A percentile compares a stretch with the other conserved stretches of the same genome.
phyloP scores from a whole-genome alignment of 2,888 invertebrate genomes.

The Hartigia nigra region DNA sequence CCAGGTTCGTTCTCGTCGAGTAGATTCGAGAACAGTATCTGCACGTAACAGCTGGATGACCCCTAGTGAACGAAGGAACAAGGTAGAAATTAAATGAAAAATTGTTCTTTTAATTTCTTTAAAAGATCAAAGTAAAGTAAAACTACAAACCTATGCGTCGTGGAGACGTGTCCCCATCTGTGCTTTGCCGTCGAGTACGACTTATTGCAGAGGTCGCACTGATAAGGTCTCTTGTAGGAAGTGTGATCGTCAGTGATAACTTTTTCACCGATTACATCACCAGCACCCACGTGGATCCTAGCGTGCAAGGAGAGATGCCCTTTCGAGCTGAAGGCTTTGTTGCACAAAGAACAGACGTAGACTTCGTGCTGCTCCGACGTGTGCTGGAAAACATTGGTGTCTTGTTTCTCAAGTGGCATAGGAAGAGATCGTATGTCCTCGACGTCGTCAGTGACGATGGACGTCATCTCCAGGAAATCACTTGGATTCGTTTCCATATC shows the following conservation, averaged over 20 bases:
- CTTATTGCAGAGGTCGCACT: slow-evolving; percentile 66
- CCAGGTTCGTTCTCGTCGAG: slow-evolving; percentile 64
- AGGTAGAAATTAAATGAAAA: background rate
- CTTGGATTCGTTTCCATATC: slow-evolving; percentile 65
- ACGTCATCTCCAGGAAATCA: slow-evolving; percentile 61
- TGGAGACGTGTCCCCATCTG: slow-evolving; percentile 67
- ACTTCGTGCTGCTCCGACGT: slow-evolving; percentile 62
- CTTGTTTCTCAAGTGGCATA: slow-evolving; percentile 10
- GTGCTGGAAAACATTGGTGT: slow-evolving; percentile 39
- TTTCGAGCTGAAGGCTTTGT: slow-evolving; percentile 66
- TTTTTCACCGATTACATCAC: slow-evolving; percentile 62
- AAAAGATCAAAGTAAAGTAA: background rate
- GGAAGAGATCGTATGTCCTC: slow-evolving; percentile 18
- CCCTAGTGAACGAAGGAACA: slow-evolving; percentile 48
- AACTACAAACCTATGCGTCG: slow-evolving; percentile 57
- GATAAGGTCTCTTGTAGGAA: slow-evolving; percentile 64
- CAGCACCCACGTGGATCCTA: slow-evolving; percentile 63
- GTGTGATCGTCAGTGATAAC: slow-evolving; percentile 65
- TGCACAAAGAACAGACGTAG: slow-evolving; percentile 63
- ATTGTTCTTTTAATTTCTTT: background rate
- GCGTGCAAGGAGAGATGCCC: slow-evolving; percentile 65
- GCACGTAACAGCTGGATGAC: slow-evolving; percentile 67
- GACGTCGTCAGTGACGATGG: slow-evolving; percentile 50
- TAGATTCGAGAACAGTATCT: slow-evolving; percentile 64
- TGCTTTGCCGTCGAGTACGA: slow-evolving; percentile 67